Base-by-base conservation (phyloP, 2,888 invertebrate genomes). In the Noctua fimbriata region DNA sequence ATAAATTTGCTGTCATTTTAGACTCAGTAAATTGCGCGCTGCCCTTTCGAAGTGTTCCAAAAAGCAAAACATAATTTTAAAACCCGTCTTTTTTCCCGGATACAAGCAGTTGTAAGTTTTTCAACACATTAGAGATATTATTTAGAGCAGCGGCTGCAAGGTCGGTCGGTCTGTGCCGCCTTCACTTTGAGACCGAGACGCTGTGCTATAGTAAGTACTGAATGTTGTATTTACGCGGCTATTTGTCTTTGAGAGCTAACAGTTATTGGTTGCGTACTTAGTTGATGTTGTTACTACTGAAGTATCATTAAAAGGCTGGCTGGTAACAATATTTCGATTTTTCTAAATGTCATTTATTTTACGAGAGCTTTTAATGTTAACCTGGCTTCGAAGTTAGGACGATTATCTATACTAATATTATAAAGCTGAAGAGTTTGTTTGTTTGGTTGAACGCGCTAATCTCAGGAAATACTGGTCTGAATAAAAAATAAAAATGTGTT, bases 41-140 rank as follows among this genome's bases (percentile, higher is more conserved):
- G 10, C 36, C 36, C 67, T 82, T 76, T 60, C 18, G 47, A 67
- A 78, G 44, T 28, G 69, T 18, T 16, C n/a, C 9, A 66, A 84
- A 83, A 73, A 73, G 12, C 55, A 28, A 44, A 84, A 79, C 3
- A 49, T 32, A 28, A 28, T 47, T 52, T 32, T 10, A 55, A 70
- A 83, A 80, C 76, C 16, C 49, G 77, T 69, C 9, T 88, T 87
- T 82, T 85, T 86, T 86, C 86, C 88, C 87, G 87, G 88, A 87
- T 86, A 76, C 66, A 18, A 32, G 44, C 44, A 70, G 58, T 70
- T 63, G 71, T 55, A 69, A 73, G 84, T 87, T 86, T 87, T 87
- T 87, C 77, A 78, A 85, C 85, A 85, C 76, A 82, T 85, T 78
- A 78, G 78, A 81, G 74, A 81, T 81, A 88, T 79, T 78, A 86